Evolutionary conservation across 2,113 vertebrate genomes (phyloP), one percentile per base, ranked within the genome.

Genomic region (Lophius piscatorius): DNA sequence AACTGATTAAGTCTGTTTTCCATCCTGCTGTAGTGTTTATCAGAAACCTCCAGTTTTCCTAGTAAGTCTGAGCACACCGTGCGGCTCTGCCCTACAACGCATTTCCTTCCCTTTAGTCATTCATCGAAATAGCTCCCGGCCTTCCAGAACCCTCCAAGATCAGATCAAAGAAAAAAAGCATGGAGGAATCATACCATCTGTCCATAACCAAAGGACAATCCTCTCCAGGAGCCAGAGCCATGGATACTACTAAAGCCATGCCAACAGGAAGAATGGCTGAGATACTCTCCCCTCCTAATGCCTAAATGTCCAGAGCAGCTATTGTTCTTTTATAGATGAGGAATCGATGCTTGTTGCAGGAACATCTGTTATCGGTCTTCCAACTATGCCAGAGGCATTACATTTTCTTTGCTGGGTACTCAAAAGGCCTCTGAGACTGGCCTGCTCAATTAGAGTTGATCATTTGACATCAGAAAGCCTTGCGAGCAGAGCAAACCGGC

Each of bases 41-140:
- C 51, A 40, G 42, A 76, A 69, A 59, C 40, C 45, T 38, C 18
- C 45, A 23, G 44, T 48, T 42, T 41, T 63, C 51, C 45, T 40
- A 48, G 16, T 12, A 58, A 71, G 69, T 63, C 70, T 76, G 76
- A 70, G 69, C 82, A 63, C n/a, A n/a, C n/a, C n/a, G n/a, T 28
- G n/a, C 47, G 69, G 65, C 45, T 68, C 68, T 82, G 75, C 79
- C 56, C 66, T 72, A 68, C 84, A 74, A 91, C 81, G 88, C 85
- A 91, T 90, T 93, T 93, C 91, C 88, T 93, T 90, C 87, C 89
- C 67, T 67, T 80, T 87, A 85, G 81, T 90, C 88, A 89, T 76
- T 89, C 85, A 88, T 82, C 88, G 82, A 90, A 90, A 88, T 77
- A 87, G 75, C 87, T 89, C 23, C 66, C 60, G 74, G 85, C 83